Evolutionary conservation across 2,888 invertebrate species (phyloP).

Genomic region (Amiota communis): DNA sequence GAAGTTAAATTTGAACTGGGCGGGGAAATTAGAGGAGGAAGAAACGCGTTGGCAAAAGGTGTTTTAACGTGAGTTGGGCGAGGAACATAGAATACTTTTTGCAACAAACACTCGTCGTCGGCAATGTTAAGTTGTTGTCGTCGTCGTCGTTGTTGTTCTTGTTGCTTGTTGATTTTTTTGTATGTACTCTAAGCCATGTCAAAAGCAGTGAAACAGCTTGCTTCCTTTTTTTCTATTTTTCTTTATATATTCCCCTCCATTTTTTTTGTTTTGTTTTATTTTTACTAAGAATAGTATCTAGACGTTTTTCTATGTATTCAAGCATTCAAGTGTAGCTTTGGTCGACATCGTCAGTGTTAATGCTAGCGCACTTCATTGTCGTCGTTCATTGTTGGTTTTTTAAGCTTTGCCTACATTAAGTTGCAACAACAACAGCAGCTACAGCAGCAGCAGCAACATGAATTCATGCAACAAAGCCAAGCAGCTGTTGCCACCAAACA

Average conservation of each 20-base stretch:
- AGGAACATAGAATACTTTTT: not conserved
- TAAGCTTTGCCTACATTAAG: not conserved
- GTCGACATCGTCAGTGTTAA: slow-evolving; percentile 12
- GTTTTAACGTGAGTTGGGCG: slow-evolving; percentile 4
- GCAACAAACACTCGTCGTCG: slow-evolving; percentile 17
- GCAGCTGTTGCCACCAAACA: slow-evolving; percentile 63
- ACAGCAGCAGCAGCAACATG: slow-evolving; percentile 36
- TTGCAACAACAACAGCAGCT: slow-evolving; percentile 30
- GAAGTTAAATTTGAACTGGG: slow-evolving; percentile 37
- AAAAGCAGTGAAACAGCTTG: slow-evolving; percentile 4
- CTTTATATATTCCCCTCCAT: not conserved
- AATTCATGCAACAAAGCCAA: slow-evolving; percentile 31
- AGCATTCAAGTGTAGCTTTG: slow-evolving; percentile 21
- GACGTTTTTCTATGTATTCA: not conserved
- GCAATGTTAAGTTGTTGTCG: slow-evolving; percentile 20
- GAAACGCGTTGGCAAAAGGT: slow-evolving; percentile 19
- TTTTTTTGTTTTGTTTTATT: not conserved
- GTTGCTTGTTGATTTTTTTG: slow-evolving; percentile 15
- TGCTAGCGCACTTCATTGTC: not conserved
- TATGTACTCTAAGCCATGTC: slow-evolving; percentile 23
- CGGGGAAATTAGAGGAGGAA: not conserved
- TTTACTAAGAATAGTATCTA: slow-evolving; percentile 1
- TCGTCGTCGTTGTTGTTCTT: not conserved
- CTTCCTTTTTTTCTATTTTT: not conserved
- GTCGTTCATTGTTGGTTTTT: not conserved